Conservation (phyloP, 2,113 vertebrate genomes). For the Pyxicephalus adspersus region DNA sequence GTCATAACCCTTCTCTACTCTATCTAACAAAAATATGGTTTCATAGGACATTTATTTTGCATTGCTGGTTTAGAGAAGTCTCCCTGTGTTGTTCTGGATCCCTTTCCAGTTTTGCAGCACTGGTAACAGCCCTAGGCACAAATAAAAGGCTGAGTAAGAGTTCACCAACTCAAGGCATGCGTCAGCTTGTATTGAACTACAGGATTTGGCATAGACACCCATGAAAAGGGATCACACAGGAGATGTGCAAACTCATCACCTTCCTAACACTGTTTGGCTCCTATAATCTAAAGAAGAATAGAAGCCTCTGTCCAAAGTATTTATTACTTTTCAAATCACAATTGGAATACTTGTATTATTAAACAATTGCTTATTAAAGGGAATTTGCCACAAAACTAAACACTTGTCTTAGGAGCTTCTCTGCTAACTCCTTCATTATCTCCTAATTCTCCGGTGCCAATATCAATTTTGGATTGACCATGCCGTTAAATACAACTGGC, state of each 20-base stretch:
- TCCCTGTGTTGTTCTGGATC: background rate
- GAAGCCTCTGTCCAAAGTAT: background rate
- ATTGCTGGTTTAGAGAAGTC: slow-evolving; percentile 8
- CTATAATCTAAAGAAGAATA: background rate
- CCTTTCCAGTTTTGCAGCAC: slow-evolving; percentile 15
- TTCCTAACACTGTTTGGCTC: background rate
- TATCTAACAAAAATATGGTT: no score
- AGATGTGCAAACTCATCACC: slow-evolving; percentile 38
- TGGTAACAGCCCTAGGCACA: slow-evolving; percentile 27
- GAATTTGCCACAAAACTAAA: no score
- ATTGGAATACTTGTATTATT: no score
- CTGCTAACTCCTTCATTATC: no score
- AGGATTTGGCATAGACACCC: slow-evolving; percentile 18
- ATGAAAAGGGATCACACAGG: slow-evolving; percentile 18
- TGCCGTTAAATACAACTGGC: no score
- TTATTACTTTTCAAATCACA: background rate
- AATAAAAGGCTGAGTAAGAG: slow-evolving; percentile 47
- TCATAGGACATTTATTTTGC: background rate
- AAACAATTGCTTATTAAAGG: no score
- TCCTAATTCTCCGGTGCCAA: no score
- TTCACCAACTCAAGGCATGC: slow-evolving; percentile 33
- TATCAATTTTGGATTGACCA: no score
- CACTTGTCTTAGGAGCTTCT: no score
- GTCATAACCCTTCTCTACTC: no score
- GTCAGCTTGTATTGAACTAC: slow-evolving; percentile 22